These are phyloP conservation scores for Malthinus flaveolus DNA, from an alignment of 2,888 invertebrate species.

Conservation along the genomic window DNA sequence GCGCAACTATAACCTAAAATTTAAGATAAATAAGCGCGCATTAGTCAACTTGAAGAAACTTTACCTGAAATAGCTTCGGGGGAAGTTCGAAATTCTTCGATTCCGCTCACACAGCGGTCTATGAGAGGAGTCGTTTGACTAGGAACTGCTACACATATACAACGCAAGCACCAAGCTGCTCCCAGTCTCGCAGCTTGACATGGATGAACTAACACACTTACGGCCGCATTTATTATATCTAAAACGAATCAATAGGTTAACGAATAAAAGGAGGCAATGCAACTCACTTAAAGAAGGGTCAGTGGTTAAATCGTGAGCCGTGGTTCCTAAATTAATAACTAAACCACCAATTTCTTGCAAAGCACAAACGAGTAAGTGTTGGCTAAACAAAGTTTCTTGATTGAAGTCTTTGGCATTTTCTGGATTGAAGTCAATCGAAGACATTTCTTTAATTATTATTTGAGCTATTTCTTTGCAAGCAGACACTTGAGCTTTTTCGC, in stretches of 20 bases:
- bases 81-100: constrained; percentile 87
- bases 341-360: constrained; percentile 92
- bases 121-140: constrained; percentile 92
- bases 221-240: constrained; percentile 77
- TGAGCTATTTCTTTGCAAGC: constrained; percentile 94
- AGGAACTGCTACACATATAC: constrained; percentile 91
- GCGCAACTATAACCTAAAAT: constrained; percentile 85
- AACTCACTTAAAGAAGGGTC: constrained; percentile 80
- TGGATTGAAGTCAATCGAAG: constrained; percentile 89
- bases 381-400: constrained; percentile 88
- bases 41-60: background rate
- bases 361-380: constrained; percentile 90
- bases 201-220: constrained; percentile 89
- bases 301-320: constrained; percentile 85
- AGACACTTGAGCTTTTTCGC: constrained; percentile 95
- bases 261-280: too few species aligned
- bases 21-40: background rate
- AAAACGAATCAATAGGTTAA: constrained; percentile 9
- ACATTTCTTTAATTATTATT: constrained; percentile 93
- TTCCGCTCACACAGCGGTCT: constrained; percentile 84
- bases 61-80: constrained; percentile 79
- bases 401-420: constrained; percentile 91
- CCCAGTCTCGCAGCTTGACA: constrained; percentile 91
- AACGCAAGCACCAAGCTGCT: constrained; percentile 92
- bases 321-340: constrained; percentile 90